Percentiles rank a stretch among this genome's conserved stretches.
Evolutionary conservation across 1,140 invertebrate genomes (phyloP).

Genomic region (Contarinia nasturtii): DNA sequence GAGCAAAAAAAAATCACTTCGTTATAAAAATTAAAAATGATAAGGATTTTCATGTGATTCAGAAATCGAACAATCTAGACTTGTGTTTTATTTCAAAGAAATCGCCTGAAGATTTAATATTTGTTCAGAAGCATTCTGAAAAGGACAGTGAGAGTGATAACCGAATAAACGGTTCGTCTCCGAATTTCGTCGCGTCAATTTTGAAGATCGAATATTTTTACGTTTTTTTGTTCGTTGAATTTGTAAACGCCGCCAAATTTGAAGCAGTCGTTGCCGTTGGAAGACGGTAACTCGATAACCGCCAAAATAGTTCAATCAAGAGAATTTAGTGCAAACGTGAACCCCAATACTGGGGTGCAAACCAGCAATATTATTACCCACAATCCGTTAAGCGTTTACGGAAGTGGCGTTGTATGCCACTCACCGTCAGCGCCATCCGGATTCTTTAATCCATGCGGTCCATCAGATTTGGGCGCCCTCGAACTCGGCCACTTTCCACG

Average conservation of each 20-base stretch:
- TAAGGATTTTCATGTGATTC: too few species aligned
- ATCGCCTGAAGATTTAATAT: too few species aligned
- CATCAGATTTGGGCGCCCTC: slow-evolving; percentile 26
- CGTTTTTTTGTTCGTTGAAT: too few species aligned
- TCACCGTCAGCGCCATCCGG: slow-evolving; percentile 24
- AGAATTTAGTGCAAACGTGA: slow-evolving; percentile 1
- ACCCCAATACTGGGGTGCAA: slow-evolving; percentile 6
- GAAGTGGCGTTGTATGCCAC: slow-evolving; percentile 25
- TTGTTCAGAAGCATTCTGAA: neutral
- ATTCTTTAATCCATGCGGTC: slow-evolving; percentile 23
- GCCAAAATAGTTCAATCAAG: slow-evolving; percentile 4
- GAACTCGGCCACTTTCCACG: slow-evolving; percentile 40
- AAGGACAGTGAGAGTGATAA: too few species aligned
- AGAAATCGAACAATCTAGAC: too few species aligned
- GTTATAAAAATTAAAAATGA: too few species aligned
- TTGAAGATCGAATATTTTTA: too few species aligned
- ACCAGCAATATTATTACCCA: slow-evolving; percentile 26
- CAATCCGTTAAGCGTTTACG: slow-evolving; percentile 25
- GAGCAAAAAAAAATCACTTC: too few species aligned
- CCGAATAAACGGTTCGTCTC: too few species aligned
- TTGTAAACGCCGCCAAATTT: neutral
- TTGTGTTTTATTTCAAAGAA: too few species aligned
- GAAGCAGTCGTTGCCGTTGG: neutral
- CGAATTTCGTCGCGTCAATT: too few species aligned
- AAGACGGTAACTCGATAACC: neutral